A percentile compares a stretch with the other conserved stretches of the same genome.
Conservation (phyloP, 2,113 vertebrate genomes). For the Hepsetus odoe region DNA sequence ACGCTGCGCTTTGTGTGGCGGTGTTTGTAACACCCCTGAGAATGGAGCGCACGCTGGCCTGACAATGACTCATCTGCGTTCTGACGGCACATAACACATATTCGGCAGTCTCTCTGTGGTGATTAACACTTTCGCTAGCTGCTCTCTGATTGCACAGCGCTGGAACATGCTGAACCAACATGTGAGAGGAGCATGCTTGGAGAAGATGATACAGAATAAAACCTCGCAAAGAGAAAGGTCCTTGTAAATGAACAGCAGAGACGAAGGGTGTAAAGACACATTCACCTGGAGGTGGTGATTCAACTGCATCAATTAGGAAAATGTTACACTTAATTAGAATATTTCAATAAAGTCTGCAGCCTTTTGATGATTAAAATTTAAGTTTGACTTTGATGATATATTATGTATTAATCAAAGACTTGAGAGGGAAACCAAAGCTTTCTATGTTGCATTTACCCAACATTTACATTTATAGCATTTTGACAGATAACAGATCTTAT, state of each 20-base stretch:
- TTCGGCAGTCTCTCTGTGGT: constrained; percentile 27
- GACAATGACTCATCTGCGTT: constrained; percentile 50
- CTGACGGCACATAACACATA: constrained; percentile 41
- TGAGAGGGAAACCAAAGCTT: no score
- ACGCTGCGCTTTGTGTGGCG: constrained; percentile 35
- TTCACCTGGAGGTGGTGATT: no score
- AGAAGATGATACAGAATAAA: background rate
- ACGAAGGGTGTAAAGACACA: no score
- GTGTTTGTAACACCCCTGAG: constrained; percentile 50
- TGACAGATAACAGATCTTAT: no score
- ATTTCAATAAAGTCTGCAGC: no score
- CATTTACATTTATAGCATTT: no score
- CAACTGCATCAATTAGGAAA: background rate
- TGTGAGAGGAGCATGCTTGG: background rate
- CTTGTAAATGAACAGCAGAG: background rate
- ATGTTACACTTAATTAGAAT: no score
- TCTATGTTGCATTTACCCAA: no score
- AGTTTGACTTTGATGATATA: no score
- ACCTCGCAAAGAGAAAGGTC: background rate
- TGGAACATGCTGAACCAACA: constrained; percentile 9
- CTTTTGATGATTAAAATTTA: no score
- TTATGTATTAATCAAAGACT: no score
- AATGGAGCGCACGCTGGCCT: constrained; percentile 43
- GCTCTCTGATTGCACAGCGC: constrained; percentile 19
- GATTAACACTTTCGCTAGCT: constrained; percentile 48